A percentile compares a stretch with the other conserved stretches of the same genome.
Evolutionary conservation across 2,888 invertebrate genomes (phyloP).

Genomic region (Acanthosepion esculentum): DNA sequence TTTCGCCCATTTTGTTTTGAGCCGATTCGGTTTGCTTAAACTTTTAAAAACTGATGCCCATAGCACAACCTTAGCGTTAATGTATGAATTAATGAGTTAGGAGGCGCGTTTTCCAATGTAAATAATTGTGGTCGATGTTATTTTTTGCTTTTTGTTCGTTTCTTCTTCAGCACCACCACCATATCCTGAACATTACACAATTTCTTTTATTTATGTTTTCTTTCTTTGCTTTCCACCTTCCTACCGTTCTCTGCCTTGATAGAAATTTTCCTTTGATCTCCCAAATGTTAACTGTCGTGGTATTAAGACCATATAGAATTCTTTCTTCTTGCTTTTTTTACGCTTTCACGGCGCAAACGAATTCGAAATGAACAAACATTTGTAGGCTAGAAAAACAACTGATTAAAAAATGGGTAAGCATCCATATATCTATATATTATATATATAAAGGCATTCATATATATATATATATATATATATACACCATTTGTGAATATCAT

Average conservation of each 20-base stretch:
- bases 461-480: neutral
- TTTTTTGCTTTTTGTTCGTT: too few relatives aligned
- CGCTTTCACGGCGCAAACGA: neutral
- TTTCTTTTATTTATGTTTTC: too few relatives aligned
- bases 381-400: neutral
- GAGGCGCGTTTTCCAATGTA: too few relatives aligned
- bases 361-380: neutral
- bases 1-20: too few relatives aligned
- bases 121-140: too few relatives aligned
- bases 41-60: too few relatives aligned
- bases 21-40: too few relatives aligned
- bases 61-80: too few relatives aligned
- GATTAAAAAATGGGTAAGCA: neutral
- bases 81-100: too few relatives aligned
- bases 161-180: too few relatives aligned
- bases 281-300: conserved; percentile 2
- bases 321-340: neutral
- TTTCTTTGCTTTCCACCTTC: neutral
- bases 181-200: too few relatives aligned
- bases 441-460: neutral
- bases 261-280: neutral
- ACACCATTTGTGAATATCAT: neutral
- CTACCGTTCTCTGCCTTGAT: neutral
- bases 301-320: neutral
- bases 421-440: neutral